phyloP scores from a whole-genome alignment of 2,113 vertebrate genomes.

The Dicerorhinus sumatrensis region DNA sequence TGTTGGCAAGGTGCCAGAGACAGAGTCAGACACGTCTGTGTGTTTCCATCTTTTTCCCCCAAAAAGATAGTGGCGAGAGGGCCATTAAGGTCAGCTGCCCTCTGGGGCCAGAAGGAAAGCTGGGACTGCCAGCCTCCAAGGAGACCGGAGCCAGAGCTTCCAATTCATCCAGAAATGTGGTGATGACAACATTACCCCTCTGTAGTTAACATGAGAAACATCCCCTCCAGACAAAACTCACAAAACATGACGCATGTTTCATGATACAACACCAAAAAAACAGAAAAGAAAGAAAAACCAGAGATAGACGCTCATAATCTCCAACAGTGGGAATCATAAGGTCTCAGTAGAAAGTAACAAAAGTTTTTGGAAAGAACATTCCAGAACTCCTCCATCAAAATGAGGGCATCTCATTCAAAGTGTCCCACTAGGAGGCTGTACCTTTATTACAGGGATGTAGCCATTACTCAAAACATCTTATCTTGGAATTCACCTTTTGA shows the following conservation, averaged over 20 bases:
- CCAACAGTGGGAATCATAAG: background rate
- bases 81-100: background rate
- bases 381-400: background rate
- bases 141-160: accelerated
- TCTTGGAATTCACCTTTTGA: constrained; percentile 3
- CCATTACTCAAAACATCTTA: background rate
- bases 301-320: background rate
- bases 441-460: background rate
- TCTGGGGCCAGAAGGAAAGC: background rate
- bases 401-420: background rate
- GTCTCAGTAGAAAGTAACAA: background rate
- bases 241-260: background rate
- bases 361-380: background rate
- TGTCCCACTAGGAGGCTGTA: no score
- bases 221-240: background rate
- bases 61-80: background rate
- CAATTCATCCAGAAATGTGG: background rate
- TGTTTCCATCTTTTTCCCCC: background rate
- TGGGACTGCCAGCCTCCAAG: accelerated
- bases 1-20: background rate
- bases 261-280: no score
- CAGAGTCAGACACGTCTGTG: background rate
- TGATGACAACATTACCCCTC: accelerated
- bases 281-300: no score
- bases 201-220: no score